Evolutionary conservation across 2,888 invertebrate species (phyloP).

Genomic region (Hololepta plana): DNA sequence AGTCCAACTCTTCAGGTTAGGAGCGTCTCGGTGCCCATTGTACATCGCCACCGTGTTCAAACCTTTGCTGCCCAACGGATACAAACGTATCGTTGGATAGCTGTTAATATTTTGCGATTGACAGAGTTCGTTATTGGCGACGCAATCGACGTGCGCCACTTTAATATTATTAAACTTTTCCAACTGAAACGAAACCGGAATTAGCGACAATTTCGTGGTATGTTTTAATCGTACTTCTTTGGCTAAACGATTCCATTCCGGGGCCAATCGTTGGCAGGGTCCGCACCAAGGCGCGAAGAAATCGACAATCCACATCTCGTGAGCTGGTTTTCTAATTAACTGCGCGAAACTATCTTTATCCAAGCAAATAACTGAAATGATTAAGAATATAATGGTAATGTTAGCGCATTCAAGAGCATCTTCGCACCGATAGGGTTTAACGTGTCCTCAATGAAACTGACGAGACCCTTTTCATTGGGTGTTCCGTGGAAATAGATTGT

Average conservation of each 20-base stretch:
- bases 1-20: conserved; percentile 43
- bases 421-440: conserved; percentile 30
- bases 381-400: too few relatives aligned
- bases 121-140: conserved; percentile 36
- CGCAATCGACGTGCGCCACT: conserved; percentile 51
- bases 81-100: conserved; percentile 51
- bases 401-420: too few relatives aligned
- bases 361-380: conserved; percentile 33
- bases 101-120: conserved; percentile 35
- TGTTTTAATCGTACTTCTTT: conserved; percentile 27
- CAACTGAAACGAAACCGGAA: conserved; percentile 24
- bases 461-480: conserved; percentile 36
- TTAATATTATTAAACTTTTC: conserved; percentile 30
- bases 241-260: conserved; percentile 48
- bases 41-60: conserved; percentile 32
- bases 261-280: conserved; percentile 49
- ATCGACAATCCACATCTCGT: conserved; percentile 48
- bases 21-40: conserved; percentile 41
- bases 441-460: conserved; percentile 44
- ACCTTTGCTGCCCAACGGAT: conserved; percentile 36
- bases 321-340: conserved; percentile 32
- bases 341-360: conserved; percentile 33
- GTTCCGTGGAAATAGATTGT: conserved; percentile 34
- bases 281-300: conserved; percentile 61
- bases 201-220: not conserved